Evolutionary conservation across 2,888 invertebrate species (phyloP).

Genomic region (Ctena decussata): DNA sequence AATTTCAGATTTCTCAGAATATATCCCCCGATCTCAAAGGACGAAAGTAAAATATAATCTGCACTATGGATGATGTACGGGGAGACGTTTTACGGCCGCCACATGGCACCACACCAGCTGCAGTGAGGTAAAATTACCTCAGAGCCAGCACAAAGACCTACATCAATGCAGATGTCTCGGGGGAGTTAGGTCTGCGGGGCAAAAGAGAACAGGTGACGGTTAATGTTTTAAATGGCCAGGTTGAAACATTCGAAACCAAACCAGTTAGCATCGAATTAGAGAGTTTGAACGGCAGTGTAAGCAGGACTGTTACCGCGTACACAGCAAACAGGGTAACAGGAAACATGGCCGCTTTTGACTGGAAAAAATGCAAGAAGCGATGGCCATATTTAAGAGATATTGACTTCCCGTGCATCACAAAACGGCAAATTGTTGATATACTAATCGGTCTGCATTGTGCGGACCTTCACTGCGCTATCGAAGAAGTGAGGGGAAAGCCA

Average conservation of each 20-base stretch:
- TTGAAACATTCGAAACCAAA: slow-evolving; percentile 31
- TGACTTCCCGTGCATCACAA: neutral
- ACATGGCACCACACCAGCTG: too few species aligned
- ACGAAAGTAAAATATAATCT: too few species aligned
- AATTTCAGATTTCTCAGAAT: too few species aligned
- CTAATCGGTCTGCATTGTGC: neutral
- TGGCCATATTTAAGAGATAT: neutral
- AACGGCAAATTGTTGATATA: neutral
- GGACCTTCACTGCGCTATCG: slow-evolving; percentile 35
- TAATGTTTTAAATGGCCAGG: slow-evolving; percentile 36
- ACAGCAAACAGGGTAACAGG: neutral
- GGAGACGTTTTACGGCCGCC: too few species aligned
- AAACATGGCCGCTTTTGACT: neutral
- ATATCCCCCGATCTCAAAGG: too few species aligned
- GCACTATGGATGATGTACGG: too few species aligned
- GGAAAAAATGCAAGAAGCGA: neutral
- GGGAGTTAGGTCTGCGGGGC: slow-evolving; percentile 34
- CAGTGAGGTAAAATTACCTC: too few species aligned
- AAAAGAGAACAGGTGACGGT: slow-evolving; percentile 17
- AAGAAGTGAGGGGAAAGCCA: neutral
- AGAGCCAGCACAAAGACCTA: slow-evolving; percentile 56
- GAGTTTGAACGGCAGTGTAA: slow-evolving; percentile 21
- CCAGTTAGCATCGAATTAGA: slow-evolving; percentile 25
- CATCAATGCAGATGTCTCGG: slow-evolving; percentile 42
- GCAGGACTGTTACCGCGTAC: neutral